Percentiles rank a stretch among this genome's conserved stretches.
Conservation (phyloP, 2,797 vertebrate genomes). For the Acipenser oxyrinchus region DNA sequence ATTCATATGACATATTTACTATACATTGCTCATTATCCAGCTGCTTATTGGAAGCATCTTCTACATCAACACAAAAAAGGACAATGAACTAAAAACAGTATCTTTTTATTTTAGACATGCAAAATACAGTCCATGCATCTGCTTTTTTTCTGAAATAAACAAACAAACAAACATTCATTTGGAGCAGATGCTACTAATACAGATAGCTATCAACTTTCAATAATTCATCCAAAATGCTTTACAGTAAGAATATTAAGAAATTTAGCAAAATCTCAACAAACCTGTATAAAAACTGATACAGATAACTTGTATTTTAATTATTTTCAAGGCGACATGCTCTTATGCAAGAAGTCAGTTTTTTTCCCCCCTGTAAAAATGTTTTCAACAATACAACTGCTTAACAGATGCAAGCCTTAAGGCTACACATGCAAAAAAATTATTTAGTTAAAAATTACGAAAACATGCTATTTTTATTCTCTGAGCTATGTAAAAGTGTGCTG, state of each 20-base stretch:
- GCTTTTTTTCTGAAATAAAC: constrained; percentile 37
- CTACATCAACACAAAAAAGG: too few species aligned
- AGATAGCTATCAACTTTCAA: constrained; percentile 56
- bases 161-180: constrained; percentile 56
- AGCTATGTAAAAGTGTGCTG: constrained; percentile 46
- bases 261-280: constrained; percentile 93
- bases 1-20: too few species aligned
- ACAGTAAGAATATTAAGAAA: constrained; percentile 94
- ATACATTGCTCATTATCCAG: too few species aligned
- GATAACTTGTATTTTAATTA: constrained; percentile 51
- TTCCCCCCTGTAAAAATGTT: constrained; percentile 55
- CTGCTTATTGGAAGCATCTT: too few species aligned
- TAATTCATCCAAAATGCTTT: constrained; percentile 78
- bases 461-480: constrained; percentile 57
- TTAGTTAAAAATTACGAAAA: constrained; percentile 63
- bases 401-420: constrained; percentile 57
- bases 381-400: constrained; percentile 59
- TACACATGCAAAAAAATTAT: constrained; percentile 76
- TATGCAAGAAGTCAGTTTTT: constrained; percentile 57
- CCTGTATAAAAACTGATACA: constrained; percentile 85
- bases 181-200: constrained; percentile 64
- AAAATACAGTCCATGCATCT: constrained; percentile 85
- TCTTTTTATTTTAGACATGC: constrained; percentile 88
- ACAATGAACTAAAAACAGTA: constrained; percentile 47
- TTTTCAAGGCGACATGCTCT: constrained; percentile 76